Percentiles rank a stretch among this genome's conserved stretches.
phyloP scores from a whole-genome alignment of 2,113 vertebrate species.

The Thymallus thymallus region DNA sequence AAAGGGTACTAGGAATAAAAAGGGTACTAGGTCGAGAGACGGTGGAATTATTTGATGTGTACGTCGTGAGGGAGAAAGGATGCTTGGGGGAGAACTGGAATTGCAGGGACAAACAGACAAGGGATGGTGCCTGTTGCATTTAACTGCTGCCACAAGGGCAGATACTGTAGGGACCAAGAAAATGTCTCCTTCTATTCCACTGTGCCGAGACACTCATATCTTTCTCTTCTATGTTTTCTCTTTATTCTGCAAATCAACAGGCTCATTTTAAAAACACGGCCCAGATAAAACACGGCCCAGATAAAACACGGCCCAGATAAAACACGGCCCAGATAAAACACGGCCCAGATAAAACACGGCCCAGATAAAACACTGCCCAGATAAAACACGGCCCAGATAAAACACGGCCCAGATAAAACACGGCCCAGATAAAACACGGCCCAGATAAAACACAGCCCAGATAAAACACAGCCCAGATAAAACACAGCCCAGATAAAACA shows the following conservation, averaged over 20 bases:
- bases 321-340: too few relatives aligned
- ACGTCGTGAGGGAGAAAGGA: conserved; percentile 13
- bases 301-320: too few relatives aligned
- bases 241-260: neutral
- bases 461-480: too few relatives aligned
- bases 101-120: conserved; percentile 22
- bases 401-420: too few relatives aligned
- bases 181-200: neutral
- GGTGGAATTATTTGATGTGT: conserved; percentile 41
- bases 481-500: too few relatives aligned
- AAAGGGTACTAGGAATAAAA: too few relatives aligned
- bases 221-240: neutral
- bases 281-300: too few relatives aligned
- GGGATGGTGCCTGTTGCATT: conserved; percentile 71
- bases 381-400: too few relatives aligned
- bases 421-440: too few relatives aligned
- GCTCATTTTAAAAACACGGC: neutral
- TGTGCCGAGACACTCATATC: neutral
- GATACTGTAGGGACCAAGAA: conserved; percentile 27
- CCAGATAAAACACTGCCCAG: too few relatives aligned
- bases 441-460: too few relatives aligned
- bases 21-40: conserved; percentile 59
- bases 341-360: too few relatives aligned
- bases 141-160: conserved; percentile 57
- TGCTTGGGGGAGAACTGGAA: neutral